Evolutionary conservation across 2,797 vertebrate species (phyloP).

Genomic region (Knipowitschia caucasica): DNA sequence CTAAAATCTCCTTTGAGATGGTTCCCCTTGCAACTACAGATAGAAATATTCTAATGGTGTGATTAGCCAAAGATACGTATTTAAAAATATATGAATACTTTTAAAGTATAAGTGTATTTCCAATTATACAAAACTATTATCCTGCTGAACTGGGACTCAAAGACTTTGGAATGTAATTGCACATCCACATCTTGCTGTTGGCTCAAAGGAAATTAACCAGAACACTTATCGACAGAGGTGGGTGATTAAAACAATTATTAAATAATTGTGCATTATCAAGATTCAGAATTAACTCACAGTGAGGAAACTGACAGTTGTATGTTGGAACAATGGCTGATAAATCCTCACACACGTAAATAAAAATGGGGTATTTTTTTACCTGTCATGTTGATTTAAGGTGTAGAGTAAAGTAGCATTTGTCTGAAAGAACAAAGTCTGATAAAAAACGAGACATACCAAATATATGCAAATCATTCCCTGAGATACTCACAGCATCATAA

Average conservation of each 20-base stretch:
- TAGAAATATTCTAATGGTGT: not conserved
- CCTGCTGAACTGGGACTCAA: not conserved
- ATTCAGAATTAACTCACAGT: not conserved
- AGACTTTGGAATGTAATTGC: not conserved
- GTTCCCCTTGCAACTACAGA: not conserved
- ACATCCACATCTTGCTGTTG: not conserved
- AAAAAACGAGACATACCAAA: not conserved
- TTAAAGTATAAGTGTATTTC: too few species aligned
- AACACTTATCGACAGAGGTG: not conserved
- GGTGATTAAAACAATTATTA: conserved; percentile 1
- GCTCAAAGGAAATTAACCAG: conserved; percentile 1
- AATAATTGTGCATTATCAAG: conserved; percentile 7
- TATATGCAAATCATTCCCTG: not conserved
- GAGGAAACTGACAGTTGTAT: not conserved
- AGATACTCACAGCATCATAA: conserved; percentile 75
- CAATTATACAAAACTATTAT: not conserved
- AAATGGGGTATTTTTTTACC: conserved; percentile 65
- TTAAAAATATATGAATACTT: too few species aligned
- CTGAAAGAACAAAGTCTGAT: conserved; percentile 58
- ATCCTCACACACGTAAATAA: not conserved
- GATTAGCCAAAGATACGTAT: not conserved
- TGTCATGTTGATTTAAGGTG: conserved; percentile 85
- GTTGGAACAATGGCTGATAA: not conserved
- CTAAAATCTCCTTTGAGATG: not conserved
- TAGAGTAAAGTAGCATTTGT: conserved; percentile 80